These are phyloP conservation scores for Varanus komodoensis DNA, from an alignment of 2,113 vertebrate species.

Conservation along the genomic window DNA sequence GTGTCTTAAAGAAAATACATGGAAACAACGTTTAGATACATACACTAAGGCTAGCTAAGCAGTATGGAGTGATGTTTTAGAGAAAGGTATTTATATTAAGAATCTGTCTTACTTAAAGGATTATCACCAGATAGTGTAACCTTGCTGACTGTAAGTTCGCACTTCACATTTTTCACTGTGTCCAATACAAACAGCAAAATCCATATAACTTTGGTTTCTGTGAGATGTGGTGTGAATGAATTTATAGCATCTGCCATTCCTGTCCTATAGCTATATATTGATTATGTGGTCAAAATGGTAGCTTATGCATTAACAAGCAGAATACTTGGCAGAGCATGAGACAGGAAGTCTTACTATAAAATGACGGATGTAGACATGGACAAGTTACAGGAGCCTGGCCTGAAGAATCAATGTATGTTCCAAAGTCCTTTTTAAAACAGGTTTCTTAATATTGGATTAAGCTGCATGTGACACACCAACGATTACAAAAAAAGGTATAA, in stretches of 20 bases:
- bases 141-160: conserved; percentile 29
- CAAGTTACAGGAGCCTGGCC: conserved; percentile 59
- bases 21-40: conserved; percentile 54
- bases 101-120: conserved; percentile 35
- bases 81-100: conserved; percentile 26
- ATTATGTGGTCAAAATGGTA: conserved; percentile 32
- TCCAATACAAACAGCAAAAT: conserved; percentile 25
- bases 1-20: conserved; percentile 39
- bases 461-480: conserved; percentile 19
- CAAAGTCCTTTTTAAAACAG: conserved; percentile 49
- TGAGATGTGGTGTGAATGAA: neutral
- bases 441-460: conserved; percentile 58
- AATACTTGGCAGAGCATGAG: conserved; percentile 38
- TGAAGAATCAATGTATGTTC: conserved; percentile 53
- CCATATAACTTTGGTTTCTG: conserved; percentile 14
- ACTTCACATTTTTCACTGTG: conserved; percentile 26
- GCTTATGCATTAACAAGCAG: neutral
- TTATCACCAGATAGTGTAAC: conserved; percentile 42
- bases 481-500: conserved; percentile 59
- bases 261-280: conserved; percentile 8
- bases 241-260: conserved; percentile 23
- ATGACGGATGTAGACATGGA: conserved; percentile 41
- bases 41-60: conserved; percentile 32
- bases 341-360: conserved; percentile 36
- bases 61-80: neutral